Conservation (phyloP, 2,888 invertebrate genomes). For the Ashinkailepas kermadecensis region DNA sequence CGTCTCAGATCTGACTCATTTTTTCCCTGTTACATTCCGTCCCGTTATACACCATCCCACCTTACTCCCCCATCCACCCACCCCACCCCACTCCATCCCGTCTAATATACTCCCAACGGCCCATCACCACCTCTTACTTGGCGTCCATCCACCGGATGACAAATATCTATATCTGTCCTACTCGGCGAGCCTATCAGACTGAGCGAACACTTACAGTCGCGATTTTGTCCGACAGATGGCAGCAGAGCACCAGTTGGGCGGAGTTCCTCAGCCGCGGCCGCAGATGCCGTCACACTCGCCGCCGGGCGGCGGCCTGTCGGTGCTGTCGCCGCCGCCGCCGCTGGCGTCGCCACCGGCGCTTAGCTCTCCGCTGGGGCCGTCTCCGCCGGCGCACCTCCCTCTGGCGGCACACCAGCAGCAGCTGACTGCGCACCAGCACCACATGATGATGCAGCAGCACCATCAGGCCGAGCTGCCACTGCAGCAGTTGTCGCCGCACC, state of each 20-base stretch:
- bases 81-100: too few species aligned
- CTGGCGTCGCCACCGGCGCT: constrained; percentile 24
- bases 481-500: constrained; percentile 24
- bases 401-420: constrained; percentile 17
- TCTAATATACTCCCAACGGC: too few species aligned
- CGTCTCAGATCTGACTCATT: too few species aligned
- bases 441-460: constrained; percentile 20
- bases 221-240: constrained; percentile 21
- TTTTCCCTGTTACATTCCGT: too few species aligned
- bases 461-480: constrained; percentile 27
- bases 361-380: neutral
- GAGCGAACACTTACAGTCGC: too few species aligned
- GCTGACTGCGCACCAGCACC: neutral
- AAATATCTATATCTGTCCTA: too few species aligned
- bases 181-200: too few species aligned
- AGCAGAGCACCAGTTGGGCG: constrained; percentile 27
- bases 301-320: neutral
- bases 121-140: too few species aligned
- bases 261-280: constrained; percentile 25
- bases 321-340: constrained; percentile 16
- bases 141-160: too few species aligned
- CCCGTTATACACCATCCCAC: too few species aligned
- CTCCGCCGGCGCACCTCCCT: constrained; percentile 7
- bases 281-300: constrained; percentile 17
- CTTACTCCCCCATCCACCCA: too few species aligned